Percentiles rank a stretch among this genome's conserved stretches.
Conservation (phyloP, 2,888 invertebrate species). For the Caenorhabditis sinica region DNA sequence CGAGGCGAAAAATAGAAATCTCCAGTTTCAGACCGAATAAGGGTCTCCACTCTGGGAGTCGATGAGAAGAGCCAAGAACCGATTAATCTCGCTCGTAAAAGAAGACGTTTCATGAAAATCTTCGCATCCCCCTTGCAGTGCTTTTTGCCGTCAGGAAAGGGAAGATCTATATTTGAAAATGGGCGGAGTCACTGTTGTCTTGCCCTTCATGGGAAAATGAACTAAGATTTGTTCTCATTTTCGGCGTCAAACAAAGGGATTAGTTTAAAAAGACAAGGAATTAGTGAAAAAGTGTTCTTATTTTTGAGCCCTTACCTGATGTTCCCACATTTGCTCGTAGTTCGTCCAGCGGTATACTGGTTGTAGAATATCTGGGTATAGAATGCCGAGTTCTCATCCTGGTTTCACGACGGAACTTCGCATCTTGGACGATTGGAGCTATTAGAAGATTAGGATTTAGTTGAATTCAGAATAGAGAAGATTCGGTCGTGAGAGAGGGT, state of each 20-base stretch:
- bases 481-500: neutral
- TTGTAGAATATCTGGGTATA: constrained; percentile 60
- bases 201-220: constrained; percentile 20
- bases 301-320: constrained; percentile 34
- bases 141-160: constrained; percentile 19
- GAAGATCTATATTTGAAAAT: constrained; percentile 48
- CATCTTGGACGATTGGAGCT: constrained; percentile 39
- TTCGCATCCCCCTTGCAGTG: constrained; percentile 30
- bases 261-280: constrained; percentile 14
- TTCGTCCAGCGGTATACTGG: constrained; percentile 64
- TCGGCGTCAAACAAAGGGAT: neutral
- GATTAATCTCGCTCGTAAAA: constrained; percentile 47
- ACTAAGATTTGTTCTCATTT: neutral
- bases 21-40: constrained; percentile 40
- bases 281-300: neutral
- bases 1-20: neutral
- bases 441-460: neutral
- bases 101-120: constrained; percentile 58
- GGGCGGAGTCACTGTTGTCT: constrained; percentile 47
- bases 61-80: constrained; percentile 16
- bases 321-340: constrained; percentile 47
- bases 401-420: constrained; percentile 29
- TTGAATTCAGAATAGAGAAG: neutral
- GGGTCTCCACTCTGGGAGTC: constrained; percentile 8
- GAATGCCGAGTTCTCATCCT: constrained; percentile 63